A percentile compares a stretch with the other conserved stretches of the same genome.
Evolutionary conservation across 2,888 invertebrate genomes (phyloP).

Genomic region (Oxyteleia sp.): DNA sequence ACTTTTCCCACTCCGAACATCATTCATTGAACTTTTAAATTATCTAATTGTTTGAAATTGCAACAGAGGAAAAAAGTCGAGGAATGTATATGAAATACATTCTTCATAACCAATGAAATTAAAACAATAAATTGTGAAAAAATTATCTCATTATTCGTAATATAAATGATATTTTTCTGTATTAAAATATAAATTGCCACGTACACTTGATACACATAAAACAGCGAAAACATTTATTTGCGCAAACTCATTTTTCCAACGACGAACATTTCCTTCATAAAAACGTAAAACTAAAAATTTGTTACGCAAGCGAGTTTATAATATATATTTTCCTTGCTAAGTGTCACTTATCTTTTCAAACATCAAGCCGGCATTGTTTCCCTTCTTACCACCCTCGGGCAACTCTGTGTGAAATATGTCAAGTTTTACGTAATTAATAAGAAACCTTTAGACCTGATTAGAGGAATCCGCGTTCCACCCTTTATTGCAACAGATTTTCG

Average conservation of each 20-base stretch:
- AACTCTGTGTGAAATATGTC: slow-evolving; percentile 52
- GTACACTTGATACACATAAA: too few relatives aligned
- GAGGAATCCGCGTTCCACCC: slow-evolving; percentile 8
- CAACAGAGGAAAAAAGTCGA: not conserved
- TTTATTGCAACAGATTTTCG: slow-evolving; percentile 4
- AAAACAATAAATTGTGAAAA: too few relatives aligned
- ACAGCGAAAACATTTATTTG: too few relatives aligned
- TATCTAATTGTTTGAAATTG: not conserved
- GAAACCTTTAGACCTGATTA: slow-evolving; percentile 33
- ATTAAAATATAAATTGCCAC: too few relatives aligned
- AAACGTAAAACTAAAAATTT: not conserved
- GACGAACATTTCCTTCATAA: too few relatives aligned
- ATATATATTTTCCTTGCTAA: not conserved
- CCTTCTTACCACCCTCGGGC: slow-evolving; percentile 36
- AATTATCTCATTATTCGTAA: too few relatives aligned
- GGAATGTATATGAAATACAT: too few relatives aligned
- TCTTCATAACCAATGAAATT: too few relatives aligned
- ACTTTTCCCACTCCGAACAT: not conserved
- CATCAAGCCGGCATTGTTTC: slow-evolving; percentile 45
- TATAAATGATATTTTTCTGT: too few relatives aligned
- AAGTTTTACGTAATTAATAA: slow-evolving; percentile 65
- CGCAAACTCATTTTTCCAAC: too few relatives aligned
- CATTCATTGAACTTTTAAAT: not conserved
- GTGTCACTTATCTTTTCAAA: slow-evolving; percentile 39
- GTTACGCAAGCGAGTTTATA: not conserved